Conservation (phyloP, 2,797 vertebrate species). For the Siniperca undulata region DNA sequence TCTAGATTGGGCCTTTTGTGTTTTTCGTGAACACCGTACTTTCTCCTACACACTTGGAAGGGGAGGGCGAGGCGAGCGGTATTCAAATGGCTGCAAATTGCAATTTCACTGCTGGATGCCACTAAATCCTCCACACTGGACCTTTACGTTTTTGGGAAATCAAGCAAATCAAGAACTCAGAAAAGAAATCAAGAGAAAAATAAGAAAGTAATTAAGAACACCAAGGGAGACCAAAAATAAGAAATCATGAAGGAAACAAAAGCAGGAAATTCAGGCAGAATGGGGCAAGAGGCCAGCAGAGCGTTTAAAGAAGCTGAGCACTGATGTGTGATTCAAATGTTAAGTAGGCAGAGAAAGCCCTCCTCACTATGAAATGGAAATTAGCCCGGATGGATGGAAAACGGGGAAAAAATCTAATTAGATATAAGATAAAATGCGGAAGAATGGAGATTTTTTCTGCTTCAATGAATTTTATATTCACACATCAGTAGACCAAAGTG, state of each 20-base stretch:
- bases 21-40: too few species aligned
- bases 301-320: slow-evolving; percentile 21
- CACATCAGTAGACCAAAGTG: slow-evolving; percentile 7
- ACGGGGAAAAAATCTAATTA: slow-evolving; percentile 4
- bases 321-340: slow-evolving; percentile 57
- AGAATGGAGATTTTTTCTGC: slow-evolving; percentile 27
- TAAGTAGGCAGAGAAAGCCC: slow-evolving; percentile 38
- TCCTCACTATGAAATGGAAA: slow-evolving; percentile 55
- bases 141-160: not conserved
- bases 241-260: not conserved
- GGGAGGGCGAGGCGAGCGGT: too few species aligned
- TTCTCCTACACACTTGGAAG: too few species aligned
- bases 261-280: not conserved
- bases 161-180: not conserved
- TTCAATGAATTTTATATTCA: slow-evolving; percentile 1
- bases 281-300: not conserved
- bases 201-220: too few species aligned
- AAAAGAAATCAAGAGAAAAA: not conserved
- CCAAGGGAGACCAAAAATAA: not conserved
- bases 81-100: too few species aligned
- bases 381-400: slow-evolving; percentile 11
- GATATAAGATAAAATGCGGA: slow-evolving; percentile 37
- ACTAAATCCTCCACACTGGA: too few species aligned
- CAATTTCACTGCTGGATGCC: too few species aligned
- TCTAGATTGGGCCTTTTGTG: too few species aligned